phyloP scores from a whole-genome alignment of 2,797 vertebrate genomes.

The Streptopelia turtur region DNA sequence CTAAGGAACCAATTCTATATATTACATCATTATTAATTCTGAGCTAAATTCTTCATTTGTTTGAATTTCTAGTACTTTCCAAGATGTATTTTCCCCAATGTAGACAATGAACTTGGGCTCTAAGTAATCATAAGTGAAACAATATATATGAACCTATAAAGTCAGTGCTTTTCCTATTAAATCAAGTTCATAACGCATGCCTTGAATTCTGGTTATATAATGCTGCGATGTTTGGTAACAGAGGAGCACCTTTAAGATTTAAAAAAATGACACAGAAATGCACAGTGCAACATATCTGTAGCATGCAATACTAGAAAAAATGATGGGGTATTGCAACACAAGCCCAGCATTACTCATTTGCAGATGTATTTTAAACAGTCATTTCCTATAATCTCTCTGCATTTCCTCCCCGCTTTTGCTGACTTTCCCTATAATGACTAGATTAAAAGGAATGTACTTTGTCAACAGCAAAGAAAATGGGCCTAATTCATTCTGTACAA shows the following conservation, averaged over 20 bases:
- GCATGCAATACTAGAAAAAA: not conserved
- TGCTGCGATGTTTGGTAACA: not conserved
- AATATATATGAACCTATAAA: not conserved
- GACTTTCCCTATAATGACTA: conserved; percentile 61
- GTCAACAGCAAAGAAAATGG: conserved; percentile 56
- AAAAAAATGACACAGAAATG: not conserved
- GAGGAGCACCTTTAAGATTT: not conserved
- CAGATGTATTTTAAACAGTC: conserved; percentile 65
- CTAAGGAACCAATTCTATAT: not conserved
- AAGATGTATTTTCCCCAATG: not conserved
- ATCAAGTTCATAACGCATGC: not conserved
- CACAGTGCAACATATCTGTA: not conserved
- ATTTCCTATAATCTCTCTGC: conserved; percentile 65
- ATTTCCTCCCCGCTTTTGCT: conserved; percentile 63
- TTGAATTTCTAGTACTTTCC: not conserved
- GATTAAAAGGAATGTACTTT: conserved; percentile 60
- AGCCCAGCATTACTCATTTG: conserved; percentile 63
- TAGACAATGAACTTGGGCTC: not conserved
- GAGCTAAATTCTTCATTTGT: not conserved
- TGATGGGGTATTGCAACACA: conserved; percentile 29
- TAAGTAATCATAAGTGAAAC: not conserved
- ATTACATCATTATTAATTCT: not conserved
- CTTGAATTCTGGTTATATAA: not conserved
- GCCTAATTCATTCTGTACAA: conserved; percentile 41
- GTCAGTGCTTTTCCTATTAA: not conserved